Evolutionary conservation across 2,113 vertebrate species (phyloP), one percentile per base, ranked within the genome.

Genomic region (Chrysemys picta): DNA sequence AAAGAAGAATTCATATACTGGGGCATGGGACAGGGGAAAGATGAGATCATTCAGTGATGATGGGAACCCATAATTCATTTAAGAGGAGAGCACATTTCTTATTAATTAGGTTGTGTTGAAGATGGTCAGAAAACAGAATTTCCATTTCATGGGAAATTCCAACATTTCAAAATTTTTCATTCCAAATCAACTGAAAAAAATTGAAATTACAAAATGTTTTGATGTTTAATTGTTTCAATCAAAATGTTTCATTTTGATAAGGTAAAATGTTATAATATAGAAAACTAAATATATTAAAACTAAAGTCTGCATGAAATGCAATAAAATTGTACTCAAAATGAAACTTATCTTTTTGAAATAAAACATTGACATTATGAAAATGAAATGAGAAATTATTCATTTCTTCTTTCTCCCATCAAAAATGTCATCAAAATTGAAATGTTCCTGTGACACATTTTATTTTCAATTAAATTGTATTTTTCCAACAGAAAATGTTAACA

Each of bases 121-220:
- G 75, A 42, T 79, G 91, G 93, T 93, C 95, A 95, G 94, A 85
- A 93, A 95, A 97, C 78, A 95, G 94, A 92, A 91, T 96, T 94
- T 85, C 89, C 95, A 79, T 95, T 96, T 87, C 1, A 1, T 17
- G 38, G 80, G 53, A 93, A 94, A 91, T 97, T 16, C n/a, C 19
- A 72, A 21, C n/a, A 38, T 38, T 38, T 38, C 19, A 72, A 69
- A 82, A 29, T 96, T 95, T 96, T 97, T 97, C 93, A 97, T 91
- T 90, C 4, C 96, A 95, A 97, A 96, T 96, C 96, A 95, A 21
- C 96, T 96, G 95, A 5, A 84, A 92, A 87, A 96, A 95, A 89
- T 95, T 94, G 96, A 94, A 96, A 95, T 95, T 89, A 92, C 52
- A 86, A 91, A 88, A 62, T n/a, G 16, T 45, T 42, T 38, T 2